Percentiles rank a stretch among this genome's conserved stretches.
Conservation (phyloP, 2,113 vertebrate species). For the Pachycephala philippinensis region DNA sequence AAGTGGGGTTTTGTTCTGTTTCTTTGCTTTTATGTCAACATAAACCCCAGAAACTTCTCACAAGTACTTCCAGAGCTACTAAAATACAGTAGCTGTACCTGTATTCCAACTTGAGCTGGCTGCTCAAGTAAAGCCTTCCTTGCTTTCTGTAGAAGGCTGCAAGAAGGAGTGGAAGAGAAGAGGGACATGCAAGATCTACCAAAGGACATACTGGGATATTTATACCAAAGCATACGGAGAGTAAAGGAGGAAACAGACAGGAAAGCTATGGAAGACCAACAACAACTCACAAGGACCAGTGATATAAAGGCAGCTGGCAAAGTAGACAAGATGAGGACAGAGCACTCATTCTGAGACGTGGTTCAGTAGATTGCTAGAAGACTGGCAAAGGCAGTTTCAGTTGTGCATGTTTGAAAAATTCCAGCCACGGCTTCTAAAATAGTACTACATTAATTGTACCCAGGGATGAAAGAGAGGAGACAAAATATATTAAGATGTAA, state of each 20-base stretch:
- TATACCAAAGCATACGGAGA: not conserved
- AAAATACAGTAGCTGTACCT: not conserved
- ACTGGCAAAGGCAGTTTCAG: not conserved
- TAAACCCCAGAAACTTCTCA: not conserved
- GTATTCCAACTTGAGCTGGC: not conserved
- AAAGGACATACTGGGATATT: not conserved
- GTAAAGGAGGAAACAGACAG: not conserved
- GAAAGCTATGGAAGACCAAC: not conserved
- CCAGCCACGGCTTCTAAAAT: not conserved
- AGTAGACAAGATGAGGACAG: not conserved
- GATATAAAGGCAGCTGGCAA: not conserved
- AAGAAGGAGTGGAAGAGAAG: not conserved
- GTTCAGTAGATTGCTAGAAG: not conserved
- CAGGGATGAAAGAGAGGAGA: slow-evolving; percentile 3
- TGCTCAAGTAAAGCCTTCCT: not conserved
- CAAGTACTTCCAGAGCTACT: not conserved
- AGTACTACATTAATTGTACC: not conserved
- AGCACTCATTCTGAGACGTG: not conserved
- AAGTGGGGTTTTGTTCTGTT: not conserved
- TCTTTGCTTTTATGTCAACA: not conserved
- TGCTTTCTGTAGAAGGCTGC: not conserved
- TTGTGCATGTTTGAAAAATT: not conserved
- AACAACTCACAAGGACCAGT: not conserved
- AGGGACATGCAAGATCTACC: not conserved
- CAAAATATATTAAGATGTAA: not conserved